Conservation (phyloP, 2,888 invertebrate genomes). For the Adelognathus sp. region DNA sequence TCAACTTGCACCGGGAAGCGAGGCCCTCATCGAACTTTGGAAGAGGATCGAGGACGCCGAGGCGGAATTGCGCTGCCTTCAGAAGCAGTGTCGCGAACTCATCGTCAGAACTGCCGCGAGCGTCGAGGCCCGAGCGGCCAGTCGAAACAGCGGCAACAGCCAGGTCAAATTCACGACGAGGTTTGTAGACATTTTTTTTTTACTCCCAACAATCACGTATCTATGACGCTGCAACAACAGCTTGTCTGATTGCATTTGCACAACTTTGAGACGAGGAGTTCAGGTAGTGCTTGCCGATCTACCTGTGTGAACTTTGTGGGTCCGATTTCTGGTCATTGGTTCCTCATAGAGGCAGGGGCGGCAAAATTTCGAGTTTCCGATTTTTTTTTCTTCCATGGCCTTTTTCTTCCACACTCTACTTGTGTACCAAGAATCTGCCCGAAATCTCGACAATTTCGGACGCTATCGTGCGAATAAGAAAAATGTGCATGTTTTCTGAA, state of each 20-base stretch:
- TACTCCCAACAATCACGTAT: background rate
- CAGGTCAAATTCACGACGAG: conserved; percentile 58
- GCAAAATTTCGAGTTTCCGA: no score
- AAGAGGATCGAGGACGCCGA: conserved; percentile 89
- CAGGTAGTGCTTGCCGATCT: no score
- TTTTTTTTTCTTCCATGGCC: no score
- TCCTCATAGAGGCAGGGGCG: no score
- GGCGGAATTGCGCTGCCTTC: conserved; percentile 86
- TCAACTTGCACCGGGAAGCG: conserved; percentile 86
- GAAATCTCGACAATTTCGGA: no score
- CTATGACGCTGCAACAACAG: conserved; percentile 32
- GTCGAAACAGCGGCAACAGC: conserved; percentile 50
- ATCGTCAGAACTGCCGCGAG: conserved; percentile 84
- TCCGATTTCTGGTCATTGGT: no score
- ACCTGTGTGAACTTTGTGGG: no score
- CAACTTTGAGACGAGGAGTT: conserved; percentile 72
- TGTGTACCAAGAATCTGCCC: no score
- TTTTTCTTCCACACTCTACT: no score
- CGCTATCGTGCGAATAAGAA: no score
- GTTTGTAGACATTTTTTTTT: conserved; percentile 47
- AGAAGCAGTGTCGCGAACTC: conserved; percentile 87
- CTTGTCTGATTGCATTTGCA: conserved; percentile 70
- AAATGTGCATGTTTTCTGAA: no score
- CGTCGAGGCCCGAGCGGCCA: conserved; percentile 76
- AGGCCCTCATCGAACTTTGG: conserved; percentile 85